These are phyloP conservation scores for Allacma fusca DNA, from an alignment of 2,888 invertebrate genomes.

Conservation along the genomic window DNA sequence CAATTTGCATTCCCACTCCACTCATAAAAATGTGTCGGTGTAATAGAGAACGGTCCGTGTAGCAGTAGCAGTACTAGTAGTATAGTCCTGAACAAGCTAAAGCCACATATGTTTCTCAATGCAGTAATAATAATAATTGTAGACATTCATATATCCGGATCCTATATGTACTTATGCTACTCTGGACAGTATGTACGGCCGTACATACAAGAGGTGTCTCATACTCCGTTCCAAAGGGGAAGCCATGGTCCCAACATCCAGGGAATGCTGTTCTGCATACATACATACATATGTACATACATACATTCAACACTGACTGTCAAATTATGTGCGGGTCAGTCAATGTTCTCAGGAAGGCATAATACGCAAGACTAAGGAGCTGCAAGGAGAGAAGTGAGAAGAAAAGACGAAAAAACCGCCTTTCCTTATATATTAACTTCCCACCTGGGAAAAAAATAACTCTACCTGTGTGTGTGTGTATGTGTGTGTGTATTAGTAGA, in stretches of 20 bases:
- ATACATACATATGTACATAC: constrained; percentile 17
- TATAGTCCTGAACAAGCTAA: no score
- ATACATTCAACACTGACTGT: neutral
- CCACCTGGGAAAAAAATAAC: neutral
- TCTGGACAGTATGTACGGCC: no score
- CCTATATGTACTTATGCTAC: no score
- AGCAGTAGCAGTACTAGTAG: no score
- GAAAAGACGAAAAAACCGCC: neutral
- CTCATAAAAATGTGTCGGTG: constrained; percentile 36
- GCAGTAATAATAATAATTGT: no score
- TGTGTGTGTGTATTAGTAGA: no score
- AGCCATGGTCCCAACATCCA: constrained; percentile 27
- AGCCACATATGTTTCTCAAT: no score
- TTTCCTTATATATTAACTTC: neutral
- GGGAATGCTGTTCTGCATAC: constrained; percentile 25
- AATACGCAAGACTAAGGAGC: neutral
- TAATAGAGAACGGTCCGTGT: no score
- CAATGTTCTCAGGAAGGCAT: neutral
- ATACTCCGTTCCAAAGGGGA: no score
- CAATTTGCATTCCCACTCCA: constrained; percentile 36
- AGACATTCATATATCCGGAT: no score
- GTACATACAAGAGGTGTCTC: no score
- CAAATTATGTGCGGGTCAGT: constrained; percentile 12
- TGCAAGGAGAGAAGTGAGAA: neutral
- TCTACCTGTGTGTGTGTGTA: neutral